These are phyloP conservation scores for Drosophila atroscutellata DNA, from an alignment of 2,888 invertebrate species.

Conservation along the genomic window DNA sequence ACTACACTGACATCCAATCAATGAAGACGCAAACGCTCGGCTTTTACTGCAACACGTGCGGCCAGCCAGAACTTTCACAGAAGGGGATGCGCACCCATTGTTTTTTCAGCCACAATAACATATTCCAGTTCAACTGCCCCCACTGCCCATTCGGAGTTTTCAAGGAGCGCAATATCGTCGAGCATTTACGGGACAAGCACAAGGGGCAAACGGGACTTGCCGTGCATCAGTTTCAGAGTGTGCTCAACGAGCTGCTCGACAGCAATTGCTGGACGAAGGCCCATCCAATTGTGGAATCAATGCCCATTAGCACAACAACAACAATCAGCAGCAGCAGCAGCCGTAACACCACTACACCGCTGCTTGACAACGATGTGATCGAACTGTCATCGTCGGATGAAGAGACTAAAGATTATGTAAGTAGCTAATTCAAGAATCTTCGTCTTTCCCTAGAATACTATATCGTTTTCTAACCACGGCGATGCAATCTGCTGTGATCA, in stretches of 20 bases:
- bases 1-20: slow-evolving; percentile 16
- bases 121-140: slow-evolving; percentile 90
- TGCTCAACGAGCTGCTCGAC: slow-evolving; percentile 42
- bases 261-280: slow-evolving; percentile 82
- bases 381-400: slow-evolving; percentile 54
- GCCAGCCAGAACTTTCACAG: slow-evolving; percentile 3
- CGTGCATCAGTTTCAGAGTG: slow-evolving; percentile 84
- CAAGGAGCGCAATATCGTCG: slow-evolving; percentile 54
- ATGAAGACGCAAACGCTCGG: slow-evolving; percentile 67
- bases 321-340: background rate
- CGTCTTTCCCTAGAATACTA: background rate
- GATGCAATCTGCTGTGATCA: background rate
- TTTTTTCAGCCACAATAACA: slow-evolving; percentile 86
- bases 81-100: slow-evolving; percentile 58
- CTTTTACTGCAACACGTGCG: slow-evolving; percentile 54
- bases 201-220: slow-evolving; percentile 85
- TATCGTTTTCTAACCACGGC: background rate
- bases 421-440: background rate
- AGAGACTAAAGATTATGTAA: slow-evolving; percentile 18
- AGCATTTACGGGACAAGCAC: slow-evolving; percentile 52
- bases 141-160: slow-evolving; percentile 87
- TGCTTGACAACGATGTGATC: slow-evolving; percentile 11
- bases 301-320: background rate
- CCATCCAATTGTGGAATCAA: slow-evolving; percentile 80
- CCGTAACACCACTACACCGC: background rate